Percentiles rank a stretch among this genome's conserved stretches.
phyloP scores from a whole-genome alignment of 2,797 vertebrate genomes.

The Stomatorhinus walkeri region DNA sequence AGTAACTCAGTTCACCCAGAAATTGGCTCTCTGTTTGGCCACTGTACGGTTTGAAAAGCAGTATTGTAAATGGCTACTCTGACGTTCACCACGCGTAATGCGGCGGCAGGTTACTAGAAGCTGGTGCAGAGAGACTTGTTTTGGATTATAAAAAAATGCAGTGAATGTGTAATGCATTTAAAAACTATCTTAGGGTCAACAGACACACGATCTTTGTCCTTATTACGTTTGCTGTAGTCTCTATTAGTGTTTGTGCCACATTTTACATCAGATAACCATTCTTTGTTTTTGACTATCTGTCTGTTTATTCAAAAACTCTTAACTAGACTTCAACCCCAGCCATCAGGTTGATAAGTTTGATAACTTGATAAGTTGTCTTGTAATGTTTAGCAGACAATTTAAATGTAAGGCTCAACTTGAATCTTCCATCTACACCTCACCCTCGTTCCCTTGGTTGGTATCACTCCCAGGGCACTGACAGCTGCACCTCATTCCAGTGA shows the following conservation, averaged over 20 bases:
- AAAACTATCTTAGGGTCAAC: neutral
- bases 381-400: neutral
- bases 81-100: neutral
- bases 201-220: neutral
- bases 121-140: neutral
- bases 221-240: neutral
- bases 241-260: neutral
- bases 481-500: neutral
- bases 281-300: neutral
- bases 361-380: neutral
- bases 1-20: neutral
- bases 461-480: neutral
- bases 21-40: neutral
- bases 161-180: neutral
- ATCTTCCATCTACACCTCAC: neutral
- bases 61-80: neutral
- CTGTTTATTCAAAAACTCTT: neutral
- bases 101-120: neutral
- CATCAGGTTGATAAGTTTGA: neutral
- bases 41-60: neutral
- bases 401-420: neutral
- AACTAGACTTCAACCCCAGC: neutral
- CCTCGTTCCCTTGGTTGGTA: neutral
- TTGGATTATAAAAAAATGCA: neutral
- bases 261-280: neutral